Conservation (phyloP, 2,113 vertebrate genomes). For the Sylvilagus bachmani region DNA sequence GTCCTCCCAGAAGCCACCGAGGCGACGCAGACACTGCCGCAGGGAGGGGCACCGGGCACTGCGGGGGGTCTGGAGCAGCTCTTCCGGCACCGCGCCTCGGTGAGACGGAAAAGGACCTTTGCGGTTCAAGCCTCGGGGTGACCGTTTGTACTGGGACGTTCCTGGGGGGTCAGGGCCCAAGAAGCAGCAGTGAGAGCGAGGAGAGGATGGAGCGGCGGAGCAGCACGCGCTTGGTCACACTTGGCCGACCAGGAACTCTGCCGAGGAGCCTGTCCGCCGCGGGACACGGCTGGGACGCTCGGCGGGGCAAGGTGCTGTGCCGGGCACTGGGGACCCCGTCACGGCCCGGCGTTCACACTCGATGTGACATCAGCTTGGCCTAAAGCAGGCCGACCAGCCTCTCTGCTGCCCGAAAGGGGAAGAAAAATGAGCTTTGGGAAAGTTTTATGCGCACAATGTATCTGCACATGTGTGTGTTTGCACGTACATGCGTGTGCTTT, state of each 20-base stretch:
- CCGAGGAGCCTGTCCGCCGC: accelerated
- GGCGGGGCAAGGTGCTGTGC: not conserved
- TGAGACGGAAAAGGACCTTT: not conserved
- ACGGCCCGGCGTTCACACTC: not conserved
- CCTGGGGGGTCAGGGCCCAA: not conserved
- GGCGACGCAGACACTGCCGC: accelerated
- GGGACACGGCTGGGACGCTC: too few relatives aligned
- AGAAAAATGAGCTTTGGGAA: not conserved
- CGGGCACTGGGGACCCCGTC: accelerated
- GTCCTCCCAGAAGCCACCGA: not conserved
- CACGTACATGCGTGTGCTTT: accelerated
- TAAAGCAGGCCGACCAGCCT: accelerated
- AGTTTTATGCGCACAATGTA: not conserved
- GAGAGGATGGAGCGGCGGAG: too few relatives aligned
- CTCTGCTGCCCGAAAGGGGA: not conserved
- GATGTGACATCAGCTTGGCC: accelerated
- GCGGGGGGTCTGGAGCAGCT: not conserved
- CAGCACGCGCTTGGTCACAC: too few relatives aligned
- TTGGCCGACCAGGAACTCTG: not conserved
- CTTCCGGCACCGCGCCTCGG: accelerated
- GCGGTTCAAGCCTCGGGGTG: not conserved
- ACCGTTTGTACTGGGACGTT: not conserved
- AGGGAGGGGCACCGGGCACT: too few relatives aligned
- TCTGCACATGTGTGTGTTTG: accelerated
- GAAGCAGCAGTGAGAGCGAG: not conserved